phyloP scores from a whole-genome alignment of 30 jellyfish, hydroid and myxozoan species.

The Turritopsis dohrnii region DNA sequence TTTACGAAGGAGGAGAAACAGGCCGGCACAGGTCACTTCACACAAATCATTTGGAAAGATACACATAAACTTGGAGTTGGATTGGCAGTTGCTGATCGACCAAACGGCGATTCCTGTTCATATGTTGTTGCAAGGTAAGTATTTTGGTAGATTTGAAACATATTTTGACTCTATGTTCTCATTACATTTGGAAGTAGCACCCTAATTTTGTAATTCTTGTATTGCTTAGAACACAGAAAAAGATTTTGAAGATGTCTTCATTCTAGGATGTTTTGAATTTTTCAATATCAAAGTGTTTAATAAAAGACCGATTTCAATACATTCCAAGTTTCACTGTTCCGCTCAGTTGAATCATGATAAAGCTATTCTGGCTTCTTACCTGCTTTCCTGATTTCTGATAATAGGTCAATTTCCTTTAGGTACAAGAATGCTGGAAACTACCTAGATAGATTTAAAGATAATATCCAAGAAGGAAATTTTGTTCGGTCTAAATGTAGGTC shows the following conservation, averaged over 20 bases:
- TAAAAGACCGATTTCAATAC: too few species aligned
- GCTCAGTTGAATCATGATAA: too few species aligned
- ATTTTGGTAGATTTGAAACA: neutral
- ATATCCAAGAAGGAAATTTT: slow-evolving; percentile 62
- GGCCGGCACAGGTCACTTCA: slow-evolving; percentile 91
- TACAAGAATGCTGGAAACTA: slow-evolving; percentile 81
- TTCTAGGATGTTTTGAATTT: too few species aligned
- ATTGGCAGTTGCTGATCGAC: slow-evolving; percentile 71
- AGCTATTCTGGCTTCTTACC: too few species aligned
- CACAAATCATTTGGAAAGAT: slow-evolving; percentile 88
- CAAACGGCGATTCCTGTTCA: slow-evolving; percentile 74
- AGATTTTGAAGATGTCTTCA: too few species aligned
- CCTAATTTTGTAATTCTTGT: too few species aligned
- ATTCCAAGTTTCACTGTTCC: too few species aligned
- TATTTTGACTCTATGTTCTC: too few species aligned
- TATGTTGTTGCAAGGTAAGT: slow-evolving; percentile 78
- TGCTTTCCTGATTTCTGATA: neutral
- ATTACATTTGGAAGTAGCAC: too few species aligned
- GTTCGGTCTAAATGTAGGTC: slow-evolving; percentile 12
- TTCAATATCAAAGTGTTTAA: too few species aligned
- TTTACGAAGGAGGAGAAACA: slow-evolving; percentile 63
- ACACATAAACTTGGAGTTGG: slow-evolving; percentile 84
- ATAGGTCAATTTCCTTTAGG: slow-evolving; percentile 6
- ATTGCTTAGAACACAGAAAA: too few species aligned
- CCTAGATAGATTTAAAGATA: slow-evolving; percentile 51